These are phyloP conservation scores for Eristalis arbustorum DNA, from an alignment of 2,888 invertebrate species.

Conservation along the genomic window DNA sequence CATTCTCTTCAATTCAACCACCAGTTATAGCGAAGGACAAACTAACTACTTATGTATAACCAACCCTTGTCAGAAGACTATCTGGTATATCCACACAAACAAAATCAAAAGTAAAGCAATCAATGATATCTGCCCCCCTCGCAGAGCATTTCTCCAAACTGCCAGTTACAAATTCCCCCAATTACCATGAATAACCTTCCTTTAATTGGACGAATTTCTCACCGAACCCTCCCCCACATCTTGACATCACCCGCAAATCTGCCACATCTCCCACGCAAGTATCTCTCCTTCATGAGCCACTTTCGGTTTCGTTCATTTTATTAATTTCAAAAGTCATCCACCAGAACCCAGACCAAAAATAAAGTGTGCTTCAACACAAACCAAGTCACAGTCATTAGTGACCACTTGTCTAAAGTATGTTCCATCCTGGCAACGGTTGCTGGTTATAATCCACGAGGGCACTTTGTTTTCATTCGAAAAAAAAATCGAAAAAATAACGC, in stretches of 20 bases:
- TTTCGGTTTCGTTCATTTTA: not conserved
- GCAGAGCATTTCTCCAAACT: not conserved
- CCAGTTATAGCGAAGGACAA: no score
- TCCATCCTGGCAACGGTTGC: not conserved
- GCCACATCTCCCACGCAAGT: no score
- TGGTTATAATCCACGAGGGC: not conserved
- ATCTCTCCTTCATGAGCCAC: no score
- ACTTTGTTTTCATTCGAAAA: not conserved
- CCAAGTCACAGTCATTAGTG: not conserved
- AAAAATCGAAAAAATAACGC: not conserved
- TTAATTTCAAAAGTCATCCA: not conserved
- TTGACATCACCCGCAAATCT: no score
- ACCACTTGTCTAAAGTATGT: not conserved
- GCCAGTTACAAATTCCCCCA: not conserved
- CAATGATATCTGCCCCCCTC: no score
- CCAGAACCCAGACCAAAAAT: not conserved
- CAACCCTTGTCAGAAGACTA: no score
- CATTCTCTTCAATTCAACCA: no score
- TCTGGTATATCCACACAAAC: no score
- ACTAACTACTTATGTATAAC: no score
- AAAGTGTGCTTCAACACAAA: not conserved
- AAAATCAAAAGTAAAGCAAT: no score
- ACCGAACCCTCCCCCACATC: not conserved
- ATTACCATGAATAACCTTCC: not conserved
- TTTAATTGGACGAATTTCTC: not conserved